Evolutionary conservation across 1,140 invertebrate species (phyloP), one percentile per base, ranked within the genome.

Genomic region (Cotesia typhae): DNA sequence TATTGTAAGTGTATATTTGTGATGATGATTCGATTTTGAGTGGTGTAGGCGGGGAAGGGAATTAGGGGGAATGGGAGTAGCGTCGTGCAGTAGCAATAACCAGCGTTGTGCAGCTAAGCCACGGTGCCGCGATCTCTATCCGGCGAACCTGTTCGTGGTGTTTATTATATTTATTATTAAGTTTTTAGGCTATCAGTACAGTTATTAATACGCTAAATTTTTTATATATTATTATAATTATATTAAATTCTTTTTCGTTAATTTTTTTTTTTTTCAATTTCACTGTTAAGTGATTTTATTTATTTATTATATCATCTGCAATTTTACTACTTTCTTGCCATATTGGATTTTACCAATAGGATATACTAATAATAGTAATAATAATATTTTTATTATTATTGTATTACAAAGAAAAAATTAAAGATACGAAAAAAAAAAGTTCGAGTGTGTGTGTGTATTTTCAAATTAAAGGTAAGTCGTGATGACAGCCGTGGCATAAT

Each of bases 51-150:
- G 36, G 70, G 78, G 67, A 78, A 74, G 78, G 72, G 75, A 78
- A 77, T 77, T 75, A 64, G 68, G 73, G 71, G 72, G 67, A 63
- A 76, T 75, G 78, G 76, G 57, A 28, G 61, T 41, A 67, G 71
- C 71, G 65, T 73, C 65, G 65, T 68, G 52, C 28, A 67, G 60
- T 14, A 63, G 77, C 57, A 64, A 71, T 37, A 37, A 10, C 41
- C 35, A 61, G 66, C 66, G 67, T 69, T 55, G 52, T 60, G 68
- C 74, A 75, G 76, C 41, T 10, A 10, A 75, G 76, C 41, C 41
- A 10, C 41, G 41, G 41, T 47, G 41, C 41, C 41, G 41, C 41
- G 41, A 47, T 47, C 5, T 28, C 77, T 72, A 76, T 77, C 70
- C 78, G 69, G 73, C 75, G 73, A 70, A 78, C 75, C 74, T 74